Percentiles rank a stretch among this genome's conserved stretches.
phyloP scores from a whole-genome alignment of 2,888 invertebrate genomes.

The Blastobasis lacticolella region DNA sequence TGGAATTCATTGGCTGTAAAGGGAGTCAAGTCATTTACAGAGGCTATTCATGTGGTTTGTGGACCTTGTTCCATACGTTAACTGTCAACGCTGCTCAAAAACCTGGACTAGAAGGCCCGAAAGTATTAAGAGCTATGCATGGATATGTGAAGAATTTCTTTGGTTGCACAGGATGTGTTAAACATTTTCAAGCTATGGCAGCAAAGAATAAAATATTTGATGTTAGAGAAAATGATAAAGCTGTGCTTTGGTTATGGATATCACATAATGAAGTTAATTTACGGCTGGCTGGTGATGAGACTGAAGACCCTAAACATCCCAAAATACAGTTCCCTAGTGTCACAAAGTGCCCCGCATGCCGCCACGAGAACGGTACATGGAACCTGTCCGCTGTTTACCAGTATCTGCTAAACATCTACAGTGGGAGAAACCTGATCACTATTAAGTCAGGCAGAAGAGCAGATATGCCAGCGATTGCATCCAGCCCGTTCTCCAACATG shows the following conservation, averaged over 20 bases:
- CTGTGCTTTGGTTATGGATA: conserved; percentile 94
- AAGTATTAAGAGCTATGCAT: conserved; percentile 87
- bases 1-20: conserved; percentile 84
- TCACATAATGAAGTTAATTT: conserved; percentile 95
- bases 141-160: conserved; percentile 94
- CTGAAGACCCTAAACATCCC: conserved; percentile 92
- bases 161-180: conserved; percentile 91
- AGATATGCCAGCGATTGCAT: conserved; percentile 27
- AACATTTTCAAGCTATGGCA: conserved; percentile 93
- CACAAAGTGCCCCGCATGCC: conserved; percentile 80
- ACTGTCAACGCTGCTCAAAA: conserved; percentile 82
- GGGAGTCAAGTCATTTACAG: conserved; percentile 84
- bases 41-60: conserved; percentile 95
- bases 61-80: conserved; percentile 95
- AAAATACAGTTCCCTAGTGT: conserved; percentile 91
- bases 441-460: conserved; percentile 9
- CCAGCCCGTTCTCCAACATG: conserved; percentile 76
- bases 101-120: conserved; percentile 72
- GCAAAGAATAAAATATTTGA: conserved; percentile 78
- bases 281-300: conserved; percentile 86
- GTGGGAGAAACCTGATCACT: conserved; percentile 31
- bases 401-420: conserved; percentile 74
- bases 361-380: conserved; percentile 73
- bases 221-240: conserved; percentile 81
- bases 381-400: conserved; percentile 76